phyloP scores from a whole-genome alignment of 2,113 vertebrate species.

The Archilochus colubris region DNA sequence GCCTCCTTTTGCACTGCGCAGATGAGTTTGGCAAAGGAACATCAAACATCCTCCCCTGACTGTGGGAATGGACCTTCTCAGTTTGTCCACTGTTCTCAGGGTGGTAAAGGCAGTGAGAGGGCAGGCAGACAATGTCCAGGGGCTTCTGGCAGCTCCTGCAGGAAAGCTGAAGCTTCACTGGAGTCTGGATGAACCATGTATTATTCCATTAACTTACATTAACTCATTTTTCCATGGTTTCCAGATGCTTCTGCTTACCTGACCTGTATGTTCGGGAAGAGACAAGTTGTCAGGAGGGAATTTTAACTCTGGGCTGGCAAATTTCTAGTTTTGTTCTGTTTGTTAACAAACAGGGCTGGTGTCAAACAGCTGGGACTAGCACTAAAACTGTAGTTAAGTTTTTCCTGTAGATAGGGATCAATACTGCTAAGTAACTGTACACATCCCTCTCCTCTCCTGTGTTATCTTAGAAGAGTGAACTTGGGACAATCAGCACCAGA shows the following conservation, averaged over 20 bases:
- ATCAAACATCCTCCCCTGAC: background rate
- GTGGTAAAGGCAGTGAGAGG: background rate
- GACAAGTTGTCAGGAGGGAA: background rate
- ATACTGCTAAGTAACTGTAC: background rate
- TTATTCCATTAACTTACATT: background rate
- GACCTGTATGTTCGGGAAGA: background rate
- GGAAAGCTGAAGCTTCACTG: background rate
- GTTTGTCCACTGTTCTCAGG: background rate
- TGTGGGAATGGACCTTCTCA: background rate
- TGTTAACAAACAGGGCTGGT: background rate
- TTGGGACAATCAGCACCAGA: fast-evolving
- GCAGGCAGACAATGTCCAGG: background rate
- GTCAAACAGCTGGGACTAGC: background rate
- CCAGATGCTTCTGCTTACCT: background rate
- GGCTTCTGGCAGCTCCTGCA: background rate
- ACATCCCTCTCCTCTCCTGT: background rate
- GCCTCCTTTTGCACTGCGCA: fast-evolving
- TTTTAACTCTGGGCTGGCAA: background rate
- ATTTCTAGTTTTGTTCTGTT: background rate
- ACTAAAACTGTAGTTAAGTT: background rate
- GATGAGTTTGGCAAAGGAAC: background rate
- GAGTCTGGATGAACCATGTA: background rate
- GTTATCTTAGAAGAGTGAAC: background rate
- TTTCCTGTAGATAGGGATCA: background rate
- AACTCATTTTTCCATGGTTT: background rate